Base-by-base conservation (phyloP, 2,888 invertebrate genomes). In the Cynaeus angustus region DNA sequence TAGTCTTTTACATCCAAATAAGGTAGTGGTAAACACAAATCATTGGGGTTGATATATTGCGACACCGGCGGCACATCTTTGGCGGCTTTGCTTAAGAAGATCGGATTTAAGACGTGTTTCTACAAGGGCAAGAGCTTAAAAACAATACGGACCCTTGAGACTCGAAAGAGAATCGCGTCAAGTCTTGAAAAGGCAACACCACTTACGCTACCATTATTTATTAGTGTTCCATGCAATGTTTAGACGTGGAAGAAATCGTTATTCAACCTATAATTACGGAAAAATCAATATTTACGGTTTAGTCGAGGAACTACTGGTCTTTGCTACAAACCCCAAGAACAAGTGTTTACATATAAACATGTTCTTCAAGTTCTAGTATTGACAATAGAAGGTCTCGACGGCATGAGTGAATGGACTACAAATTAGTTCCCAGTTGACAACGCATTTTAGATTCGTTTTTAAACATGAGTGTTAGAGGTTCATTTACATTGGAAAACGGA, bases 21-120 rank as follows among this genome's bases (percentile, higher is more conserved):
- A 37, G 66, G 59, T 59, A 70, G 7, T 52, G 58, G 66, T 65
- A 66, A 59, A 66, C 33, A 58, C 66, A 70, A 70, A 66, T 59
- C 70, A 70, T 70, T 70, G 65, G 53, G 70, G 59, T 45, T 41
- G 67, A 67, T 67, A 61, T 61, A 67, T 52, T 3, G 43, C 52
- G 52, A 59, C 61, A 59, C 45, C 59, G 67, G 67, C 67, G 67
- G 61, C 59, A 58, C 46, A 30, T 30, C 55, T 45, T 43, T 33
- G 38, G 46, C 50, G 64, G 28, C 48, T 13, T 64, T 52, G 52
- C 33, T 13, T 48, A 43, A 48, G 33, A 16, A 10, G 46, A 48
- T 59, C 37, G 48, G 16, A 61, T 43, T 43, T 16, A 14, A 21
- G 21, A 21, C 9, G 6, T 33, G 33, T 33, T 33, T 33, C n/a